Conservation (phyloP, 2,888 invertebrate genomes). For the Mactromeris polynyma region DNA sequence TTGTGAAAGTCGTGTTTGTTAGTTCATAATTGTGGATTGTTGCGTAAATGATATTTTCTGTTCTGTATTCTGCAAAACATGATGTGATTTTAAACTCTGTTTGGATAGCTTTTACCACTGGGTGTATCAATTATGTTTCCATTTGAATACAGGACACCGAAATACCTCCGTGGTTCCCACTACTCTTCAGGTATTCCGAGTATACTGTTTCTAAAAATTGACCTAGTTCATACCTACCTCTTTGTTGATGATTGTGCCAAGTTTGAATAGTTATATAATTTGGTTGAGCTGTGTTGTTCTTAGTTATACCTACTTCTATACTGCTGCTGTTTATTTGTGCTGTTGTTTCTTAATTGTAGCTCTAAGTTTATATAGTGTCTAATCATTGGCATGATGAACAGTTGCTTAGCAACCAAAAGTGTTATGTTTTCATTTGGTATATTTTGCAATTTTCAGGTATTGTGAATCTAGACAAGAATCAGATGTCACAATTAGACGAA, state of each 20-base stretch:
- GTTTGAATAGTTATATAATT: too few relatives aligned
- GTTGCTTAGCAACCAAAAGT: too few relatives aligned
- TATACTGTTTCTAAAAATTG: neutral
- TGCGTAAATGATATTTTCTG: neutral
- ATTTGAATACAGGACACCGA: neutral
- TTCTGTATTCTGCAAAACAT: neutral
- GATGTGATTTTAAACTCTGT: neutral
- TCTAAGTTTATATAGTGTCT: too few relatives aligned
- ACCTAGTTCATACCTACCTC: too few relatives aligned
- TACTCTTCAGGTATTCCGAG: neutral
- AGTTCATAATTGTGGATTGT: neutral
- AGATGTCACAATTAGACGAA: constrained; percentile 71
- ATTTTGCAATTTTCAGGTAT: constrained; percentile 63
- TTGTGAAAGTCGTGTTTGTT: neutral
- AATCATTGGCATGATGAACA: too few relatives aligned
- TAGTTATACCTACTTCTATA: too few relatives aligned
- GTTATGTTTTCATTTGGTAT: too few relatives aligned
- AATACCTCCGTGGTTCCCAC: neutral
- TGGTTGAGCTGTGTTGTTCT: too few relatives aligned
- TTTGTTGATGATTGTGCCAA: too few relatives aligned
- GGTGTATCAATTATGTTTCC: neutral
- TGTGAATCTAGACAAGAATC: constrained; percentile 68
- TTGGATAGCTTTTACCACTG: neutral
- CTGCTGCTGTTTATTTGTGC: too few relatives aligned
- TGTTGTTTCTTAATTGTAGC: too few relatives aligned